A percentile compares a stretch with the other conserved stretches of the same genome.
Conservation (phyloP, 2,888 invertebrate species). For the Scaptomyza tumidula region DNA sequence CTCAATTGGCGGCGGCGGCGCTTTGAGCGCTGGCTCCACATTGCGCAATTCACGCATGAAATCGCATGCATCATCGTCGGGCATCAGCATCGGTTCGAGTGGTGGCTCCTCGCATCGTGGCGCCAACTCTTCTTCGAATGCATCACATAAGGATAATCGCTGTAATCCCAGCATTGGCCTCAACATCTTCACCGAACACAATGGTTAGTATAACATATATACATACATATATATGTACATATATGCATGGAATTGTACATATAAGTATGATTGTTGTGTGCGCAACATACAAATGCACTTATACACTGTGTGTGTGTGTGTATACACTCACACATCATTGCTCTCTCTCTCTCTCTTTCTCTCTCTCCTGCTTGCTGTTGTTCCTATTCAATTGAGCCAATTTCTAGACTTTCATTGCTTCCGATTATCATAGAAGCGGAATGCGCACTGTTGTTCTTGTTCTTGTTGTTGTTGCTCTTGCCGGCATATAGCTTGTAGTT, state of each 20-base stretch:
- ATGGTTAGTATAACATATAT: conserved; percentile 88
- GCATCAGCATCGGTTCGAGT: conserved; percentile 57
- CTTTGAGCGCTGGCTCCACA: conserved; percentile 85
- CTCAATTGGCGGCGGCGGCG: conserved; percentile 50
- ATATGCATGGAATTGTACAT: neutral
- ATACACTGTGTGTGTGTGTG: conserved; percentile 38
- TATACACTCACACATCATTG: conserved; percentile 29
- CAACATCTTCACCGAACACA: conserved; percentile 97
- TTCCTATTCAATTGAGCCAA: conserved; percentile 72
- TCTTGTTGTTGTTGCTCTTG: conserved; percentile 45
- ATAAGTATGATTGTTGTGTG: neutral
- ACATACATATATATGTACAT: neutral
- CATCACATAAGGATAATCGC: conserved; percentile 88
- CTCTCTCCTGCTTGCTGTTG: conserved; percentile 4
- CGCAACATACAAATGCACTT: conserved; percentile 59
- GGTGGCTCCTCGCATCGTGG: conserved; percentile 67
- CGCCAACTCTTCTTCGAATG: conserved; percentile 41
- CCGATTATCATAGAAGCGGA: conserved; percentile 65
- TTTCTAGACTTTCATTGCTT: conserved; percentile 72
- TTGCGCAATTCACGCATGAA: conserved; percentile 91
- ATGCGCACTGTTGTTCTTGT: conserved; percentile 48
- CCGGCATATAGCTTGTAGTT: conserved; percentile 36
- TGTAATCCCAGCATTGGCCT: conserved; percentile 87
- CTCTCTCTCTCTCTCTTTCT: conserved; percentile 22
- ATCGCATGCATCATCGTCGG: conserved; percentile 64